A percentile compares a stretch with the other conserved stretches of the same genome.
phyloP scores from a whole-genome alignment of 2,113 vertebrate genomes.

The Myxocyprinus asiaticus region DNA sequence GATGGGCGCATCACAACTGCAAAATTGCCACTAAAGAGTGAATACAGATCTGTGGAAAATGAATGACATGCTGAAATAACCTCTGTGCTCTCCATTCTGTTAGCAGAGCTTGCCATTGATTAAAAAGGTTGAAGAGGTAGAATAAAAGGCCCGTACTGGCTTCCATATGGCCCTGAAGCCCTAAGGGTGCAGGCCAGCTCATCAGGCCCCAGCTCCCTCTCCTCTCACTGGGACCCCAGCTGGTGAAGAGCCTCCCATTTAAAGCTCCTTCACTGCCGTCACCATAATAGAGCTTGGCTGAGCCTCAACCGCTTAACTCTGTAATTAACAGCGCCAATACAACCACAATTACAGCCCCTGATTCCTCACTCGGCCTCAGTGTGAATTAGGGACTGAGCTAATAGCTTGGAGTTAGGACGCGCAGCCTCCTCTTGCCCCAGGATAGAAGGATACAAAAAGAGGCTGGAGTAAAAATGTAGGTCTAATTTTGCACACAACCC shows the following conservation, averaged over 20 bases:
- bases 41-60: slow-evolving; percentile 61
- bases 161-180: slow-evolving; percentile 96
- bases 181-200: slow-evolving; percentile 82
- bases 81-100: slow-evolving; percentile 56
- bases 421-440: slow-evolving; percentile 77
- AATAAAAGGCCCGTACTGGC: slow-evolving; percentile 77
- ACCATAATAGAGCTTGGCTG: slow-evolving; percentile 98
- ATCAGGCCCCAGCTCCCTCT: slow-evolving; percentile 82
- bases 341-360: slow-evolving; percentile 93
- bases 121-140: slow-evolving; percentile 78
- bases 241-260: slow-evolving; percentile 95
- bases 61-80: slow-evolving; percentile 53
- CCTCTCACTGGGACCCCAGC: slow-evolving; percentile 95
- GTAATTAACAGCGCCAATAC: slow-evolving; percentile 99
- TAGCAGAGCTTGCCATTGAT: slow-evolving; percentile 78
- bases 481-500: slow-evolving; percentile 80
- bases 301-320: slow-evolving; percentile 97
- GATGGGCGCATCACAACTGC: slow-evolving; percentile 44
- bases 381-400: slow-evolving; percentile 93
- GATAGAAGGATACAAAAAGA: slow-evolving; percentile 81
- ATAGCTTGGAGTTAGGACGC: slow-evolving; percentile 89
- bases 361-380: slow-evolving; percentile 85
- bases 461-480: slow-evolving; percentile 75
- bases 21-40: slow-evolving; percentile 48
- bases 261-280: slow-evolving; percentile 88